Base-by-base conservation (phyloP, 2,113 vertebrate species). In the Oenanthe oenanthe region DNA sequence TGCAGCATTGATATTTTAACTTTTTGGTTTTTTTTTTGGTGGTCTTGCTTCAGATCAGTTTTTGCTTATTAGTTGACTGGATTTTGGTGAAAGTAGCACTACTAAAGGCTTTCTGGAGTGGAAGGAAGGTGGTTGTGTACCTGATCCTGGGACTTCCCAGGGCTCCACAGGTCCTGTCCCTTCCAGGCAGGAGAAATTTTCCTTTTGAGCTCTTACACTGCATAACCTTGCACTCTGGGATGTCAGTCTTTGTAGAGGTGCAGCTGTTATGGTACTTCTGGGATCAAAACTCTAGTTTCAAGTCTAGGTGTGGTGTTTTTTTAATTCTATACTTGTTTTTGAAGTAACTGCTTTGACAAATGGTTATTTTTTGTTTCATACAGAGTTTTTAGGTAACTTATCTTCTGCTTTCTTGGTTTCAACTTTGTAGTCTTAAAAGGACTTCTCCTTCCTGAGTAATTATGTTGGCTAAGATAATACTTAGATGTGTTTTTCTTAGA, bases 381-480 rank as follows among this genome's bases (percentile, higher is more conserved):
- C 8, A 16, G 32, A 68, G 24, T 20, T 88, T 81, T 92, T 72
- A 43, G 11, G 38, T 51, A 82, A 70, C 15, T 72, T 78, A 42
- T 62, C 86, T 87, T 58, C 50, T 91, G 34, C 40, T 76, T 91
- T 93, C 61, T 93, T 88, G 15, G 29, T 93, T 87, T 96, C 42
- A 85, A 6, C 40, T 85, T 83, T 82, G 63, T 85, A 76, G 71
- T 89, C 50, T 76, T 84, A 85, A 89, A 88, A 76, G 43, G 47
- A 15, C 51, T 63, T 77, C 47, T 92, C 28, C 34, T 67, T 89
- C 29, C 71, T 48, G 26, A 56, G 43, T 87, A 92, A 67, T 95
- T 95, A 71, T 17, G 17, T 94, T 93, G 75, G 81, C 67, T 58
- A 73, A 88, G 81, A 94, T 94, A 91, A 89, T 88, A n/a, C 54